Base-by-base conservation (phyloP, 2,888 invertebrate species). In the Hypselothyrea guttata region DNA sequence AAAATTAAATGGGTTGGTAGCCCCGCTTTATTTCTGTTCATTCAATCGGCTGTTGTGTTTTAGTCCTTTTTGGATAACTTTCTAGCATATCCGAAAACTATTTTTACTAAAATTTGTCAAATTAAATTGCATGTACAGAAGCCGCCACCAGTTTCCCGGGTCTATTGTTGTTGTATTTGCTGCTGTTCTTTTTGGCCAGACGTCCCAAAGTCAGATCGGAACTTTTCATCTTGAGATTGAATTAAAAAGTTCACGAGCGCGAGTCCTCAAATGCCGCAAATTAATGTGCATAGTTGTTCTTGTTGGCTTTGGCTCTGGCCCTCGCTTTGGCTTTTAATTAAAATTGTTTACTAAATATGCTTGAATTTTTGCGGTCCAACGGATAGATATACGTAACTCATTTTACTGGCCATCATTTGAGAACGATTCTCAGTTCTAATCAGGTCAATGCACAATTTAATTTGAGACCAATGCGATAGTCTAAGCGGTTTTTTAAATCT, bases 291-390 rank as follows among this genome's bases (percentile, higher is more conserved):
- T 77, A 75, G 77, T 66, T 71, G 54, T 46, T 54, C 40, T 37
- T 56, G 49, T 22, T 56, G 34, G 27, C 38, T 11, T 33, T 41
- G 47, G 30, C 18, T 30, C 18, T 31, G 35, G 51, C 44, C 55
- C 34, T 47, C 57, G 51, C 61, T 56, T 54, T 57, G 82, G 75
- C 70, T 75, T 77, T 77, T 77, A 77, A 77, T 77, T 77, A 77
- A 77, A 77, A 77, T 77, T 77, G 77, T 77, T 77, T 77, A 78
- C 83, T 77, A 77, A 77, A 77, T 82, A 78, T 78, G 77, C 79
- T 72, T 63, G 60, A 78, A 78, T 77, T 78, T 82, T 67, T 71
- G 56, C 41, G 56, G 54, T 45, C 40, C 41, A 33, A 45, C 8
- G 49, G 54, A 42, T 51, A 18, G 7, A n/a, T 35, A 49, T 34